These are phyloP conservation scores for Sprattus sprattus DNA, from an alignment of 2,113 vertebrate genomes.

Conservation along the genomic window DNA sequence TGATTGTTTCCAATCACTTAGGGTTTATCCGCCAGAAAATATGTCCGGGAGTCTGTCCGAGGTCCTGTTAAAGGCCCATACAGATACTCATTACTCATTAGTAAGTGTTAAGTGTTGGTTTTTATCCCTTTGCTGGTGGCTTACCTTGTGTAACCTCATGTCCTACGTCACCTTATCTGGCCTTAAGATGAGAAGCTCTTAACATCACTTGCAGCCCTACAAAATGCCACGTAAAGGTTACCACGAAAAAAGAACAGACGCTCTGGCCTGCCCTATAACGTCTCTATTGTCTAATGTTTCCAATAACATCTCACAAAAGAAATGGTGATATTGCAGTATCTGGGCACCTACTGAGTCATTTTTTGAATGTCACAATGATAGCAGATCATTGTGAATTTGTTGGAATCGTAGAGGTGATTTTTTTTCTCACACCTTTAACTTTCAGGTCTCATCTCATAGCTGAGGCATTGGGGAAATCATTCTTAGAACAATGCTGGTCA, in stretches of 20 bases:
- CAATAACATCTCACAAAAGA: background rate
- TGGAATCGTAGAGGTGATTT: background rate
- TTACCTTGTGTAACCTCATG: background rate
- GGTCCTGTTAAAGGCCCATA: background rate
- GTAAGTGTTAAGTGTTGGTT: background rate
- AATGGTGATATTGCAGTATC: background rate
- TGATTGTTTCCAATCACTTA: background rate
- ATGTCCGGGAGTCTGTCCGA: background rate
- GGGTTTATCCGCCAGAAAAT: background rate
- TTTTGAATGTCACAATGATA: background rate
- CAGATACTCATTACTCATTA: background rate
- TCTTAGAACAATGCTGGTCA: background rate
- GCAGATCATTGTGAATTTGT: background rate
- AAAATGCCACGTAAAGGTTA: constrained; percentile 5
- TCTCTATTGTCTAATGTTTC: background rate
- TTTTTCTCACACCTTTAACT: background rate
- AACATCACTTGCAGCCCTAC: background rate
- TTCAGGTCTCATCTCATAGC: background rate
- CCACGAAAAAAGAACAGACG: background rate
- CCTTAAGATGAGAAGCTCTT: constrained; percentile 5
- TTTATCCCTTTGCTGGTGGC: background rate
- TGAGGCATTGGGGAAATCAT: background rate
- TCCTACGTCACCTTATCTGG: background rate
- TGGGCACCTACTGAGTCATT: background rate
- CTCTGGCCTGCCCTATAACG: background rate